phyloP scores from a whole-genome alignment of 2,888 invertebrate genomes.

The Acanthosepion lycidas region DNA sequence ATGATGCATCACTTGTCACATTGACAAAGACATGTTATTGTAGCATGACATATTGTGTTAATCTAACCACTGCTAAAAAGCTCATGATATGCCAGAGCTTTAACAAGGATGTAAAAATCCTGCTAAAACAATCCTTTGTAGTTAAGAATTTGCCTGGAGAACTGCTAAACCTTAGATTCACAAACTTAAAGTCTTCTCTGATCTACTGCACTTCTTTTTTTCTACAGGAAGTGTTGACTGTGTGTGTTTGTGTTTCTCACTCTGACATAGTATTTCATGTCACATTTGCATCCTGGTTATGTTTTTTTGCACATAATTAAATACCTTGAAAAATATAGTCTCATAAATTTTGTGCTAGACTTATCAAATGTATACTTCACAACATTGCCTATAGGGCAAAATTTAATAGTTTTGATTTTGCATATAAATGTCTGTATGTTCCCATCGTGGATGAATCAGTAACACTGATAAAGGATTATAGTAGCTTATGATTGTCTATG shows the following conservation, averaged over 20 bases:
- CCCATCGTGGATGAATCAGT: background rate
- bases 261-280: background rate
- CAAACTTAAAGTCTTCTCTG: background rate
- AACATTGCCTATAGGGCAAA: background rate
- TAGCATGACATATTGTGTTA: conserved; percentile 43
- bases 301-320: background rate
- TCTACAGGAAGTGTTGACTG: background rate
- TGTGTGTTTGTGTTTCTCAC: background rate
- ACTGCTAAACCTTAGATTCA: background rate
- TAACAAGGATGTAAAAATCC: background rate
- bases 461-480: background rate
- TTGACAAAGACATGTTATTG: conserved; percentile 37
- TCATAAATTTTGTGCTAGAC: background rate
- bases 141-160: background rate
- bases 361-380: background rate
- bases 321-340: background rate
- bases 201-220: background rate
- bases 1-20: background rate
- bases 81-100: background rate
- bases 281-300: background rate
- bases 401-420: background rate
- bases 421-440: background rate
- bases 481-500: too few species aligned
- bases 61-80: background rate
- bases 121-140: background rate